These are phyloP conservation scores for Aplocera efformata DNA, from an alignment of 2,888 invertebrate species.

Conservation along the genomic window DNA sequence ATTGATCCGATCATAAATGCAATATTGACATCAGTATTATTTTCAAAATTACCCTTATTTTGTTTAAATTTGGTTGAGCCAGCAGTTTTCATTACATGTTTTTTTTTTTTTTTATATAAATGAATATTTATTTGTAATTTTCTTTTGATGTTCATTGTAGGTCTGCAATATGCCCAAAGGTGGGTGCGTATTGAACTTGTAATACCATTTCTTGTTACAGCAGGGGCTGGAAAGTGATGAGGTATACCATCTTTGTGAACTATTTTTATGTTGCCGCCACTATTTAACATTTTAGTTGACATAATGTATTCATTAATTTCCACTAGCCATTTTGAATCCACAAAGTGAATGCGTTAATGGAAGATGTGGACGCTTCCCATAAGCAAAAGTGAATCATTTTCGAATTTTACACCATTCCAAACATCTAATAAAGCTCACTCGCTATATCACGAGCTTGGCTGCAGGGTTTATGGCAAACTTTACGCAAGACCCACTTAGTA, in stretches of 20 bases:
- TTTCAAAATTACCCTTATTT: conserved; percentile 24
- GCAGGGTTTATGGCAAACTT: conserved; percentile 30
- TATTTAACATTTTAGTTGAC: conserved; percentile 75
- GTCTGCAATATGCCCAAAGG: conserved; percentile 69
- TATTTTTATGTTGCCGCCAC: conserved; percentile 80
- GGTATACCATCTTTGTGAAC: conserved; percentile 85
- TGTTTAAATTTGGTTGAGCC: conserved; percentile 24
- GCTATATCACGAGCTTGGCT: conserved; percentile 64
- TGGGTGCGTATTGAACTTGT: conserved; percentile 80
- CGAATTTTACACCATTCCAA: conserved; percentile 57
- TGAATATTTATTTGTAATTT: conserved; percentile 45
- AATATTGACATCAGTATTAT: conserved; percentile 28
- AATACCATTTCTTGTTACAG: conserved; percentile 85
- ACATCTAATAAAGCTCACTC: conserved; percentile 56
- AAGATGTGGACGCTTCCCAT: conserved; percentile 77
- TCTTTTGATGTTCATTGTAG: conserved; percentile 46
- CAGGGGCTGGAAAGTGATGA: conserved; percentile 96
- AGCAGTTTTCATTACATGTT: conserved; percentile 15
- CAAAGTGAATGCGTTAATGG: conserved; percentile 75
- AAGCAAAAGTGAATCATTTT: conserved; percentile 64
- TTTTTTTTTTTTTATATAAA: conserved; percentile 30
- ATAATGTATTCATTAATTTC: conserved; percentile 72
- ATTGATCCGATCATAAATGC: conserved; percentile 8
- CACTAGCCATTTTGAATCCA: conserved; percentile 74
- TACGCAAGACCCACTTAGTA: conserved; percentile 24